A percentile compares a stretch with the other conserved stretches of the same genome.
Conservation (phyloP, 2,888 invertebrate species). For the Lymantria dispar region DNA sequence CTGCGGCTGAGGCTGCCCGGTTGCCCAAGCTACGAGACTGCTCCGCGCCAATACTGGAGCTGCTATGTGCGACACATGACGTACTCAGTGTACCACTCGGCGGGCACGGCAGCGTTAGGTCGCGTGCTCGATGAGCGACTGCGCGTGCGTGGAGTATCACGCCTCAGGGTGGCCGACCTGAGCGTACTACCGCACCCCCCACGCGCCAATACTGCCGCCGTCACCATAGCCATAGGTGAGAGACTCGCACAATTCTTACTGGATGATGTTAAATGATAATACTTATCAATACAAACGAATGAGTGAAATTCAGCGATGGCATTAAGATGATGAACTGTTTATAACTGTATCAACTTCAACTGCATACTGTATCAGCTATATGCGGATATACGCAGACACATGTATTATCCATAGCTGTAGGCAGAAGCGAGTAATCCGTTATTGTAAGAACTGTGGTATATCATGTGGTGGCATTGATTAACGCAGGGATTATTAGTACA, state of each 20-base stretch:
- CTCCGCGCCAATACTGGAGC: slow-evolving; percentile 42
- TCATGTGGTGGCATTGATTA: too few species aligned
- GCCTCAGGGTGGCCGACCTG: slow-evolving; percentile 51
- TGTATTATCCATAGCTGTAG: too few species aligned
- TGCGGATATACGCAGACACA: too few species aligned
- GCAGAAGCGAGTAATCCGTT: too few species aligned
- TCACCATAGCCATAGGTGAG: slow-evolving; percentile 55
- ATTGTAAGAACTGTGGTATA: too few species aligned
- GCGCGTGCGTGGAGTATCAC: slow-evolving; percentile 44
- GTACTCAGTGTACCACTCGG: slow-evolving; percentile 47
- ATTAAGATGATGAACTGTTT: too few species aligned
- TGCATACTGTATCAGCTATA: too few species aligned
- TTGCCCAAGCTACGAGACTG: slow-evolving; percentile 33
- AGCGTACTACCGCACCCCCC: slow-evolving; percentile 47
- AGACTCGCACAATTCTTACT: slow-evolving; percentile 45
- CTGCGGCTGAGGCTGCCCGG: slow-evolving; percentile 35
- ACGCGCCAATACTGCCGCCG: slow-evolving; percentile 54
- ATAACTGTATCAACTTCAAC: too few species aligned
- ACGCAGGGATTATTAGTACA: too few species aligned
- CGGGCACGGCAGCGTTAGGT: slow-evolving; percentile 50
- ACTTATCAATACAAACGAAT: not conserved
- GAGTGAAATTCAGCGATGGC: too few species aligned
- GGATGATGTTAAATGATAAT: slow-evolving; percentile 24
- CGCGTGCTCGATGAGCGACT: slow-evolving; percentile 47
- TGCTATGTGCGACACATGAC: slow-evolving; percentile 59